Evolutionary conservation across 1,140 invertebrate species (phyloP).

Genomic region (Phymastichus coffea): DNA sequence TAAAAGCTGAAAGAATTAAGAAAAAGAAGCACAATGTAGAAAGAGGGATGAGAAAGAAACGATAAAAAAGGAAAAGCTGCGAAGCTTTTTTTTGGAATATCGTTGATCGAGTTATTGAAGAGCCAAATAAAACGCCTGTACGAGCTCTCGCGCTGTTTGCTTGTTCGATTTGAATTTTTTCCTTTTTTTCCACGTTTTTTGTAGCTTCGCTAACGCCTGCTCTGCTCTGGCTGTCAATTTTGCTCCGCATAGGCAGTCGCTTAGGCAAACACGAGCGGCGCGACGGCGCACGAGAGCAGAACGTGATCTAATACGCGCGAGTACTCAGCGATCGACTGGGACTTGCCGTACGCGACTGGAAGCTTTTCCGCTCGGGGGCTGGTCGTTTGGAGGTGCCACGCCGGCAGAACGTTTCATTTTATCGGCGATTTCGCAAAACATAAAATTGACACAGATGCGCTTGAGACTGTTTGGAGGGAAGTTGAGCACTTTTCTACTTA

Average conservation of each 20-base stretch:
- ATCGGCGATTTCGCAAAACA: constrained; percentile 13
- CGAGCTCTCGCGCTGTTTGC: not conserved
- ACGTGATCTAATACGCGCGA: constrained; percentile 7
- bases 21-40: no score
- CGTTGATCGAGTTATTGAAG: constrained; percentile 2
- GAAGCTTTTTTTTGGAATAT: not conserved
- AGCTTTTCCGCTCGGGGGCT: no score
- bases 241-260: not conserved
- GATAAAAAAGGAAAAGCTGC: no score
- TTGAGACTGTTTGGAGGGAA: no score
- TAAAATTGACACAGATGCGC: constrained; percentile 3
- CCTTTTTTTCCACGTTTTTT: not conserved
- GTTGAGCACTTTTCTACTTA: no score
- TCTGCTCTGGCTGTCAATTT: not conserved
- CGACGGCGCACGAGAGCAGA: not conserved
- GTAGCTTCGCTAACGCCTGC: no score
- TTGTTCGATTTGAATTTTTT: constrained; percentile 2
- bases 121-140: not conserved
- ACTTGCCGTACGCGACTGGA: no score
- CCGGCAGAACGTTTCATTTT: constrained; percentile 3
- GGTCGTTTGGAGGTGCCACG: not conserved
- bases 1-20: no score
- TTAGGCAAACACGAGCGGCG: constrained; percentile 4
- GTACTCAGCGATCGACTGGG: no score
- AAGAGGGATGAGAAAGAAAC: no score